Evolutionary conservation across 2,797 vertebrate genomes (phyloP).

Genomic region (Pyrocephalus nanus): DNA sequence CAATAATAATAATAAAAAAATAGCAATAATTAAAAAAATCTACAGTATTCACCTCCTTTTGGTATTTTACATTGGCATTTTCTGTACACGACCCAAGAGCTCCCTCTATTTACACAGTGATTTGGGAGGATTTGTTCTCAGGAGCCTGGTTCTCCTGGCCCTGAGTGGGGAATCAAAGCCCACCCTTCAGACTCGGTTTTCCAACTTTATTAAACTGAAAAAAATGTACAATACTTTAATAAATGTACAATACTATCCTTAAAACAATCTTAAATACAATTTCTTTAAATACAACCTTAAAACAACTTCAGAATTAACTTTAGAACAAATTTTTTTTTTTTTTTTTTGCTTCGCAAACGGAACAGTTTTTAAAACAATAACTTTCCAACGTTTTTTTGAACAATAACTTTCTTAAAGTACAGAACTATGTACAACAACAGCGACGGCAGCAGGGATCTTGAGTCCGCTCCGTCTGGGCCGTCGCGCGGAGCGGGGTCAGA

Average conservation of each 20-base stretch:
- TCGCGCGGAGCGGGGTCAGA: slow-evolving; percentile 70
- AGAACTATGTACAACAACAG: neutral
- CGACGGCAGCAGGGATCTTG: neutral
- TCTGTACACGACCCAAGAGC: slow-evolving; percentile 81
- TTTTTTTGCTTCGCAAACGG: neutral
- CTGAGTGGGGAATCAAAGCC: slow-evolving; percentile 57
- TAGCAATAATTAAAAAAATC: slow-evolving; percentile 81
- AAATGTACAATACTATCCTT: neutral
- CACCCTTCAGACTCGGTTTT: slow-evolving; percentile 1
- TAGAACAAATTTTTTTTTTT: neutral
- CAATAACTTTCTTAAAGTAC: neutral
- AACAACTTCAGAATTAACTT: neutral
- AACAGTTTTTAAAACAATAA: neutral
- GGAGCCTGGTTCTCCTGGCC: slow-evolving; percentile 55
- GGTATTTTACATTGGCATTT: slow-evolving; percentile 77
- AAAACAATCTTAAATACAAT: neutral
- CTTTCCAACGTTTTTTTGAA: too few species aligned
- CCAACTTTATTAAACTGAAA: neutral
- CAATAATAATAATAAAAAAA: slow-evolving; percentile 76
- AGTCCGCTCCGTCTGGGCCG: neutral
- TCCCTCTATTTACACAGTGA: slow-evolving; percentile 76
- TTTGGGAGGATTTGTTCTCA: slow-evolving; percentile 34
- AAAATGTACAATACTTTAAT: neutral
- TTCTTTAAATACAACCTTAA: neutral
- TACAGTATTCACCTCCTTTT: slow-evolving; percentile 80